Base-by-base conservation (phyloP, 2,888 invertebrate species). In the Hypsopygia costalis region DNA sequence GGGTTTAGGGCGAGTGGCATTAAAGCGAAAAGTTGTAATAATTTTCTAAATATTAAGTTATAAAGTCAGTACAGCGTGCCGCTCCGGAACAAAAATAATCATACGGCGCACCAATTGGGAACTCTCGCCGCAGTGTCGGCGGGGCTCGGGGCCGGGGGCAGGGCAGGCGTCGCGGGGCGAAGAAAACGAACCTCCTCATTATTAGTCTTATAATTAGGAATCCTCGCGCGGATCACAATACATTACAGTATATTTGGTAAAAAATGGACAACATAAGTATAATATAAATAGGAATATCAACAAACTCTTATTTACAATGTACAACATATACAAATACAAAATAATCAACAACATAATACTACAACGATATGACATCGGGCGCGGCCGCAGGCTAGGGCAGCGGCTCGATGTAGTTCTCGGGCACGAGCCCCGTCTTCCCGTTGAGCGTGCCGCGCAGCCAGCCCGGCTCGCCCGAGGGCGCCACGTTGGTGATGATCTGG, bases 401-500 rank as follows among this genome's bases (percentile, higher is more conserved):
- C 62, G 94, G 91, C 90, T 98, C 97, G 43, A 98, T 97, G 85
- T 98, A 98, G 90, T 98, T 98, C 83, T 97, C 97, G 47, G 98
- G 98, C 81, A 98, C 95, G 52, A 98, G 92, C 36, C 98, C 98
- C 35, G 94, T 94, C 86, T 94, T 94, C 45, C 98, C 98, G 81
- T 96, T 94, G 55, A 98, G 90, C 39, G 95, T 95, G 51, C 99
- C 99, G 79, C 98, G 97, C 67, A 99, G 90, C 99, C 99, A 99
- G 58, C 99, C 98, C 11, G 98, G 98, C 87, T 99, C 99, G 69
- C 95, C 93, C 12, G 98, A 98, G 55, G 93, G 92, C 89, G 90
- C 87, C 97, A 98, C 98, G 91, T 98, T 96, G 49, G 95, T 96
- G 65, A 99, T 97, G 66, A 99, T 97, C 91, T 98, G 97, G 91